These are phyloP conservation scores for Listronotus bonariensis DNA, from an alignment of 1,140 invertebrate species.

Conservation along the genomic window DNA sequence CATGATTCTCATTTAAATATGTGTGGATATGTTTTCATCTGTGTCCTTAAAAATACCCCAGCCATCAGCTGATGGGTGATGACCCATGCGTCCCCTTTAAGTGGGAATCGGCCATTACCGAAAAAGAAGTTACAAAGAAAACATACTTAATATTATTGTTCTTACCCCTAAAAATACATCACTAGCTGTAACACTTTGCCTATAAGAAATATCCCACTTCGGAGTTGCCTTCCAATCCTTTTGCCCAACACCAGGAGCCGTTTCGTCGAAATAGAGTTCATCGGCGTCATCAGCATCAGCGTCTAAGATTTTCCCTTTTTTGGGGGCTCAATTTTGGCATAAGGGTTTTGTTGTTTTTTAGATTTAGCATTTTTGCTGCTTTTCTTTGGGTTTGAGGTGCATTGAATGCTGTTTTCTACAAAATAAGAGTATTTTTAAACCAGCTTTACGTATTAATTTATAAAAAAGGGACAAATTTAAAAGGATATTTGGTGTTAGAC, in stretches of 20 bases:
- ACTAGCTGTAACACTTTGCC: slow-evolving; percentile 81
- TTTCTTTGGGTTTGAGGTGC: slow-evolving; percentile 12
- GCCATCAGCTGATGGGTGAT: no score
- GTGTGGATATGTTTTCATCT: no score
- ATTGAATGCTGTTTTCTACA: background rate
- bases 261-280: slow-evolving; percentile 21
- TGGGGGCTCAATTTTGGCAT: slow-evolving; percentile 38
- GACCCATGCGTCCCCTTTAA: no score
- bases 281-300: slow-evolving; percentile 21
- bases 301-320: slow-evolving; percentile 27
- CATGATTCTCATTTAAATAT: no score
- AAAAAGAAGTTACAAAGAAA: no score
- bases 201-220: slow-evolving; percentile 80
- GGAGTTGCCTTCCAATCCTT: slow-evolving; percentile 65
- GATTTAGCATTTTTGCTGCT: background rate
- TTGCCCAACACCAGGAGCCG: slow-evolving; percentile 1
- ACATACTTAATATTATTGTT: slow-evolving; percentile 2
- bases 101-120: no score
- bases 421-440: background rate
- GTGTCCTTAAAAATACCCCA: no score
- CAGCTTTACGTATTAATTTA: no score
- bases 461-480: no score
- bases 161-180: slow-evolving; percentile 82
- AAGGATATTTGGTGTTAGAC: no score
- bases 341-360: slow-evolving; percentile 40